Conservation (phyloP, 2,888 invertebrate genomes). For the Cephus sareptanus region DNA sequence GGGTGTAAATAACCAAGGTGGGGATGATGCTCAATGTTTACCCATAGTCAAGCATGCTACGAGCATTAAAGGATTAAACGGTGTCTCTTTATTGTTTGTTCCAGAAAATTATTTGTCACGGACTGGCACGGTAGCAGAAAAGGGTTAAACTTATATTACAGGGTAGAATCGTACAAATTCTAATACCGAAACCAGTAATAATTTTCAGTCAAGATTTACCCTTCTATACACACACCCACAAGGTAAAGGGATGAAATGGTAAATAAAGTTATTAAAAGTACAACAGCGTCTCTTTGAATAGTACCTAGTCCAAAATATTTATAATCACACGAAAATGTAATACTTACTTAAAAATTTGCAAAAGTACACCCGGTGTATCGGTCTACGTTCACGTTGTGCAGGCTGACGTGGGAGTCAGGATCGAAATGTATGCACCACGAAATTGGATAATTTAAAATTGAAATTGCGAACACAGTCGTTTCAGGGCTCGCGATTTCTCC, state of each 20-base stretch:
- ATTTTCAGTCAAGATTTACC: neutral
- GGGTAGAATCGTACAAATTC: neutral
- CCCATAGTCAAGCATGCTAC: neutral
- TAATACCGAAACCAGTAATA: neutral
- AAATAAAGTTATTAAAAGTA: neutral
- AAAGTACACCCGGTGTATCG: neutral
- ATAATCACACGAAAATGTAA: neutral
- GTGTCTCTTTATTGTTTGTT: neutral
- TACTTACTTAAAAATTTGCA: neutral
- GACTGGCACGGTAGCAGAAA: neutral
- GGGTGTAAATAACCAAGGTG: neutral
- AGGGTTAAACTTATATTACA: neutral
- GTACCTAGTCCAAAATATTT: neutral
- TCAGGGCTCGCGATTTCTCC: constrained; percentile 8
- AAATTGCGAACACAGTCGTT: constrained; percentile 39
- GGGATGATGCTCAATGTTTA: neutral
- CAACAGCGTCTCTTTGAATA: neutral
- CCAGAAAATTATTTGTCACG: neutral
- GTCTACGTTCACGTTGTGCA: neutral
- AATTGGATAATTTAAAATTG: constrained; percentile 50
- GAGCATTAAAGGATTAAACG: neutral
- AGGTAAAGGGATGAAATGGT: neutral
- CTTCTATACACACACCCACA: neutral
- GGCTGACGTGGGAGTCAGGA: neutral
- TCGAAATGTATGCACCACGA: constrained; percentile 12